phyloP scores from a whole-genome alignment of 1,140 invertebrate species.

The Calephelis nemesis region DNA sequence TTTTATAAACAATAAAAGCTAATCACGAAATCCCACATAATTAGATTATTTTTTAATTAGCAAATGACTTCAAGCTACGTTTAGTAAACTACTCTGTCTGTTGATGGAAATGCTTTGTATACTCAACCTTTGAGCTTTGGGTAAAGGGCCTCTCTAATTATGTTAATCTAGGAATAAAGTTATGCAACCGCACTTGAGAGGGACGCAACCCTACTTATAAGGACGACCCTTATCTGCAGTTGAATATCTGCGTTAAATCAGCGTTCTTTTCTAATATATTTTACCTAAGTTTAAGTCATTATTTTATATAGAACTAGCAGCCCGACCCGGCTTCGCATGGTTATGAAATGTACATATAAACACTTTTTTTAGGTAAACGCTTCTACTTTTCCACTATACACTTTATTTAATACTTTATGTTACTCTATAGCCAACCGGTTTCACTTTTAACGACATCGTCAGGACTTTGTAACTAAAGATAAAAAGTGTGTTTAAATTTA shows the following conservation, averaged over 20 bases:
- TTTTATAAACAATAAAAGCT: neutral
- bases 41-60: constrained; percentile 9
- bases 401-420: too few species aligned
- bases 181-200: constrained; percentile 69
- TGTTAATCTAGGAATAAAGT: constrained; percentile 76
- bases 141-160: constrained; percentile 62
- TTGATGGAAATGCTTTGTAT: constrained; percentile 48
- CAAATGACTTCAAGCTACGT: constrained; percentile 30
- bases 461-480: too few species aligned
- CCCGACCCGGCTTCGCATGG: too few species aligned
- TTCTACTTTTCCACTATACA: too few species aligned
- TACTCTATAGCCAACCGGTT: too few species aligned
- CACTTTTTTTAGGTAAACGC: too few species aligned
- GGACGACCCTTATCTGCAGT: constrained; percentile 48
- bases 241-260: constrained; percentile 39
- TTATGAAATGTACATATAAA: too few species aligned
- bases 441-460: too few species aligned
- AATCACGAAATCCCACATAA: neutral
- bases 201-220: constrained; percentile 55
- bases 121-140: constrained; percentile 47
- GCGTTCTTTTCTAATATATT: constrained; percentile 27
- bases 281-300: neutral
- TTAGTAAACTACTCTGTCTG: constrained; percentile 27
- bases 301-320: too few species aligned
- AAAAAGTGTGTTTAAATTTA: too few species aligned